Evolutionary conservation across 2,888 invertebrate species (phyloP).

Genomic region (Melinaea marsaeus): DNA sequence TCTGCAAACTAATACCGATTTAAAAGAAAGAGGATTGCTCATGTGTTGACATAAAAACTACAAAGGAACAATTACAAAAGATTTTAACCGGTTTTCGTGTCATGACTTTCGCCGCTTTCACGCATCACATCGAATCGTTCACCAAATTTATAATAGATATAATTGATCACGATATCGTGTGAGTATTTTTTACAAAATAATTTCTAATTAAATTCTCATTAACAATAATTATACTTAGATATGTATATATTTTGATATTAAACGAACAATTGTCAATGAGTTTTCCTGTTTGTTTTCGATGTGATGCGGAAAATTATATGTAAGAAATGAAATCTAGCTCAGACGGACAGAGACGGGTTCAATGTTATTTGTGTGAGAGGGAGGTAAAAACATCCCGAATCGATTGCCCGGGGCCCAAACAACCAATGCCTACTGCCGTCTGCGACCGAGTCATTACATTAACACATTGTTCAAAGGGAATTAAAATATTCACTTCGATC

Average conservation of each 20-base stretch:
- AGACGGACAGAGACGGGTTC: slow-evolving; percentile 50
- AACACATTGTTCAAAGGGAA: slow-evolving; percentile 28
- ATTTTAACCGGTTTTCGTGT: slow-evolving; percentile 56
- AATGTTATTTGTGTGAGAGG: slow-evolving; percentile 43
- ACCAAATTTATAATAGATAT: slow-evolving; percentile 55
- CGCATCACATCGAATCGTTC: slow-evolving; percentile 54
- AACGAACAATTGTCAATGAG: background rate
- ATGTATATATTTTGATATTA: background rate
- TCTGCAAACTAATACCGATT: background rate
- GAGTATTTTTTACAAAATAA: background rate
- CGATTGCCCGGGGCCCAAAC: slow-evolving; percentile 61
- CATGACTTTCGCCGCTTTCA: slow-evolving; percentile 70
- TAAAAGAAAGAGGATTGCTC: background rate
- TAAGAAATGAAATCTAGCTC: slow-evolving; percentile 56
- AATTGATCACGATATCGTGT: slow-evolving; percentile 16
- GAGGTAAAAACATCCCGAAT: slow-evolving; percentile 60
- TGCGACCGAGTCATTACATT: slow-evolving; percentile 34
- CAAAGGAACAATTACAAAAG: slow-evolving; percentile 42
- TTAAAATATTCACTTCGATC: background rate
- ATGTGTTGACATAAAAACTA: slow-evolving; percentile 19
- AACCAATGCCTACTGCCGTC: slow-evolving; percentile 55
- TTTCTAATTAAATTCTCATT: background rate
- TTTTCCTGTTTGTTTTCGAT: background rate
- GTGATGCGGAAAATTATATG: slow-evolving; percentile 7
- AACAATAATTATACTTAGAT: background rate